Percentiles rank a stretch among this genome's conserved stretches.
These are phyloP conservation scores for Gallinago nigripennis DNA, from an alignment of 2,797 vertebrate genomes.

Conservation along the genomic window DNA sequence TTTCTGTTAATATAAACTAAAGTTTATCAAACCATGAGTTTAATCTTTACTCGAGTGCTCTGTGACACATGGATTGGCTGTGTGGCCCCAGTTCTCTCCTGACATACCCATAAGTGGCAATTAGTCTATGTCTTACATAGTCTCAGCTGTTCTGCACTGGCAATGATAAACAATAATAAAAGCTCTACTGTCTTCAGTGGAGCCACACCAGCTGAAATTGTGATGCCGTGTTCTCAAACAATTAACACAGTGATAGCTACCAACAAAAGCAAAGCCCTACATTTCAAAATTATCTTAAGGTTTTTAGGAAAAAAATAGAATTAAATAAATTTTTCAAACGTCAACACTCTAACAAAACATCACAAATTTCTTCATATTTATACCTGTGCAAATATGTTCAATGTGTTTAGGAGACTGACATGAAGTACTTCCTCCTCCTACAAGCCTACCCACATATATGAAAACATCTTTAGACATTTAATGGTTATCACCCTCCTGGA, in stretches of 20 bases:
- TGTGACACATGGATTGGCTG: slow-evolving; percentile 4
- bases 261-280: background rate
- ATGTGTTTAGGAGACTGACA: background rate
- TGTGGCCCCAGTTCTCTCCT: background rate
- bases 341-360: background rate
- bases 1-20: background rate
- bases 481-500: background rate
- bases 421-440: background rate
- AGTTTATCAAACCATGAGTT: background rate
- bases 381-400: background rate
- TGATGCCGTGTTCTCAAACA: background rate
- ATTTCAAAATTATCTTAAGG: background rate
- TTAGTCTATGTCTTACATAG: background rate
- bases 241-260: background rate
- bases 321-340: background rate
- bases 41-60: background rate
- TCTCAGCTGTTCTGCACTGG: background rate
- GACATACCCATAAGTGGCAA: background rate
- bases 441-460: accelerated
- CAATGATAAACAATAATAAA: slow-evolving; percentile 7
- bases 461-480: background rate
- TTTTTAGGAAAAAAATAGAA: background rate
- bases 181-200: background rate
- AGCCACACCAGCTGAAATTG: background rate
- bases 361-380: background rate